Base-by-base conservation (phyloP, 2,888 invertebrate genomes). In the Lamproptera curius region DNA sequence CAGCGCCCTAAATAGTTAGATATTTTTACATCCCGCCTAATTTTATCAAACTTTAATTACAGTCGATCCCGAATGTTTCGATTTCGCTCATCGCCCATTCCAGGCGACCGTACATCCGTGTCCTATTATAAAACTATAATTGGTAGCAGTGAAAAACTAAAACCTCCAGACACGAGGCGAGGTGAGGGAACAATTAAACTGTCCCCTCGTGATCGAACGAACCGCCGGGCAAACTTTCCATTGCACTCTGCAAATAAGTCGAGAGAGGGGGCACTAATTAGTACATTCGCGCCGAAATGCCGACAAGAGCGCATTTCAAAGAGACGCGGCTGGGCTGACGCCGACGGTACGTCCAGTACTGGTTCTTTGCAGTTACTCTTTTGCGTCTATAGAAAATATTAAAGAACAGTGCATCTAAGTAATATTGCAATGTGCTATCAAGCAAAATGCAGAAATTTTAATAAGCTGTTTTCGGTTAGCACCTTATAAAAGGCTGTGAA, bases 211-310 rank as follows among this genome's bases (percentile, higher is more conserved):
- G 56, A 66, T 64, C 66, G 70, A 62, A 65, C 61, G 58, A 63
- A 58, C 64, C 64, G 61, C 55, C 58, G 59, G 62, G 46, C 58
- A 61, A 78, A 79, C 75, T 78, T 80, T 78, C 68, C 68, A 73
- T 71, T 70, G 71, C 70, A 70, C 73, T 76, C 73, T 57, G 70
- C 75, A 74, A 81, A 79, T 78, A 71, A 72, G 66, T 67, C 59
- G 50, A 56, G 55, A 52, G 46, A 52, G 46, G 56, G 66, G 69
- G 73, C 69, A 71, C 80, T 83, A 84, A 84, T 84, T 84, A 82
- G 81, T 70, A 73, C 79, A 76, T 81, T 78, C 67, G 71, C 65
- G 54, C n/a, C n/a, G n/a, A n/a, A n/a, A n/a, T n/a, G n/a, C n/a
- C n/a, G n/a, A n/a, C n/a, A n/a, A n/a, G n/a, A n/a, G 65, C 59